These are phyloP conservation scores for Poeciliopsis retropinna DNA, from an alignment of 2,113 vertebrate species.

Conservation along the genomic window DNA sequence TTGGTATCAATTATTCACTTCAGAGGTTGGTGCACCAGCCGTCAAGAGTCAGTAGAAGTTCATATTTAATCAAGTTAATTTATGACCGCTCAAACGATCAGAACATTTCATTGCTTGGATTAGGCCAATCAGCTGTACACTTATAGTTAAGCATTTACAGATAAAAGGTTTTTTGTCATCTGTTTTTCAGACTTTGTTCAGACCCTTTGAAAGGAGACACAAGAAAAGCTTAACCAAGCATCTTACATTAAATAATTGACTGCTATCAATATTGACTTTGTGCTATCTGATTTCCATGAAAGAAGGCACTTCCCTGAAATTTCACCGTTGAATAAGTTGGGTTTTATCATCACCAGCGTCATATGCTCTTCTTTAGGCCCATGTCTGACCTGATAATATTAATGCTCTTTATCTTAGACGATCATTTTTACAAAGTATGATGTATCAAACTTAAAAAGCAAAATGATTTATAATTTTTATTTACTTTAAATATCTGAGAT, in stretches of 20 bases:
- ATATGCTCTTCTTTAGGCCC: background rate
- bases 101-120: too few relatives aligned
- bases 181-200: too few relatives aligned
- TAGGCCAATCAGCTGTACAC: too few relatives aligned
- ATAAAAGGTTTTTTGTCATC: too few relatives aligned
- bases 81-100: too few relatives aligned
- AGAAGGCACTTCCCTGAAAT: background rate
- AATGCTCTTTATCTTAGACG: background rate
- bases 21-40: too few relatives aligned
- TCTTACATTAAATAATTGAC: background rate
- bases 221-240: background rate
- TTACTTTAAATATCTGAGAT: conserved; percentile 6
- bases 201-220: background rate
- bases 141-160: too few relatives aligned
- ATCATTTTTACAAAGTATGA: background rate
- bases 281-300: background rate
- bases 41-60: too few relatives aligned
- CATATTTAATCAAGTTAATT: too few relatives aligned
- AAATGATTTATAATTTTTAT: background rate
- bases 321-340: background rate
- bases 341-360: background rate
- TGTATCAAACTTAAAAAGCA: background rate
- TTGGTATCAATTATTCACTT: too few relatives aligned
- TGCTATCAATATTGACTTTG: background rate
- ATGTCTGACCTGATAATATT: background rate